Base-by-base conservation (phyloP, 2,888 invertebrate genomes). In the Isoperla grammatica region DNA sequence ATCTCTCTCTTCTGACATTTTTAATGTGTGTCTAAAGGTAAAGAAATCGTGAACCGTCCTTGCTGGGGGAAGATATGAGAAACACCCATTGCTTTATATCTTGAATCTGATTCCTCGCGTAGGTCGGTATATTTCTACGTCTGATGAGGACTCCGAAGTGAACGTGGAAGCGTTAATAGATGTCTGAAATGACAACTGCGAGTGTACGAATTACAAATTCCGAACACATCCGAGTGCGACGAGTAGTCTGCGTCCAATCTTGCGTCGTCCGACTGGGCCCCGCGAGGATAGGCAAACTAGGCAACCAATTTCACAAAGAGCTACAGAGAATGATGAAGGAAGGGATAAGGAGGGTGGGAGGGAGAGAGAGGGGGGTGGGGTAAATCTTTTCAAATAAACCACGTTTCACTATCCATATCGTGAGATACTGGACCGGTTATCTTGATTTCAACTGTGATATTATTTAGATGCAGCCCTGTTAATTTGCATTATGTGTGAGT, bases 271-370 rank as follows among this genome's bases (percentile, higher is more conserved):
- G 17, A 45, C 19, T 4, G 5, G 15, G 9, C 15, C 45, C 17
- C 45, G 11, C 15, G 45, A 45, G 45, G 45, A 45, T 45, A 45
- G 45, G 45, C 45, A 45, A 45, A 45, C 45, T 45, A 45, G 45
- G 45, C 45, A 45, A 19, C 45, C 45, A 45, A 45, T 45, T 45
- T 45, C 45, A 45, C 45, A 45, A 45, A 45, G 45, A 45, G 45
- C 45, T 45, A 19, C 11, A 45, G 45, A 45, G 45, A 45, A 45
- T 45, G 45, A 45, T 45, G 17, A 45, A 45, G 45, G 17, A 17
- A 45, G n/a, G 6, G 45, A 17, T 11, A 11, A 11, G 11, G 45
- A 17, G 19, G 19, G 11, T 8, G 17, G 19, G 17, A 40, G 15
- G 12, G 15, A 40, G 11, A 37, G 37, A 11, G 37, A 37, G 37